Evolutionary conservation across 2,888 invertebrate genomes (phyloP).

Genomic region (Callyntrura sp.): DNA sequence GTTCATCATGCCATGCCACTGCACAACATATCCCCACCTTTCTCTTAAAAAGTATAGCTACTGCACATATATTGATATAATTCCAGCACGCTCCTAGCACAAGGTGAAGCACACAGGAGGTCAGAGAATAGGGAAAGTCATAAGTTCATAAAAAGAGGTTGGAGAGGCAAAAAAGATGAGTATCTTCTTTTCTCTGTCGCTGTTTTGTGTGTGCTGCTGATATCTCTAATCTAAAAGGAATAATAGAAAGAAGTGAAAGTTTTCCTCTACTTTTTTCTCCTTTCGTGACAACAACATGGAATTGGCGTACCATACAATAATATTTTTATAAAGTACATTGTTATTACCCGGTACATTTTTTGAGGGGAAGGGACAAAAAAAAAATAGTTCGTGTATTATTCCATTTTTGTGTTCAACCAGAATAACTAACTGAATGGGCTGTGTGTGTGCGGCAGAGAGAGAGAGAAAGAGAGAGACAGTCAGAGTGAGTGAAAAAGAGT

Average conservation of each 20-base stretch:
- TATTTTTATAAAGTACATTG: constrained; percentile 22
- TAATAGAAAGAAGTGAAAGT: constrained; percentile 12
- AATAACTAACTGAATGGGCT: too few relatives aligned
- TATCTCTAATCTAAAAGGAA: constrained; percentile 43
- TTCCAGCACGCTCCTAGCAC: too few relatives aligned
- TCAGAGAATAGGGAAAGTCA: constrained; percentile 18
- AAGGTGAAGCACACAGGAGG: neutral
- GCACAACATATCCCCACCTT: too few relatives aligned
- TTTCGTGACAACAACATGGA: constrained; percentile 46
- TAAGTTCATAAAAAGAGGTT: constrained; percentile 51
- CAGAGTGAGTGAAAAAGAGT: neutral
- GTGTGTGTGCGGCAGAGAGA: too few relatives aligned
- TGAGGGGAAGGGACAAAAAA: neutral
- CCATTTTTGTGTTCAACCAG: too few relatives aligned
- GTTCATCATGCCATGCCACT: too few relatives aligned
- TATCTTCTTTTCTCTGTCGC: constrained; percentile 22
- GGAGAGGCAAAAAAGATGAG: constrained; percentile 5
- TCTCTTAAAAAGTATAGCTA: too few relatives aligned
- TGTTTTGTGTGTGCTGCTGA: constrained; percentile 21
- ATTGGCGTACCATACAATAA: constrained; percentile 47
- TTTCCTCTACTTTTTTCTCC: neutral
- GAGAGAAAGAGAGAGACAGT: constrained; percentile 17
- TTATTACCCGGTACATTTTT: neutral
- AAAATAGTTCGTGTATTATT: neutral
- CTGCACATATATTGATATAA: too few relatives aligned